phyloP scores from a whole-genome alignment of 2,888 invertebrate genomes.

The Tenthredo mesomela region DNA sequence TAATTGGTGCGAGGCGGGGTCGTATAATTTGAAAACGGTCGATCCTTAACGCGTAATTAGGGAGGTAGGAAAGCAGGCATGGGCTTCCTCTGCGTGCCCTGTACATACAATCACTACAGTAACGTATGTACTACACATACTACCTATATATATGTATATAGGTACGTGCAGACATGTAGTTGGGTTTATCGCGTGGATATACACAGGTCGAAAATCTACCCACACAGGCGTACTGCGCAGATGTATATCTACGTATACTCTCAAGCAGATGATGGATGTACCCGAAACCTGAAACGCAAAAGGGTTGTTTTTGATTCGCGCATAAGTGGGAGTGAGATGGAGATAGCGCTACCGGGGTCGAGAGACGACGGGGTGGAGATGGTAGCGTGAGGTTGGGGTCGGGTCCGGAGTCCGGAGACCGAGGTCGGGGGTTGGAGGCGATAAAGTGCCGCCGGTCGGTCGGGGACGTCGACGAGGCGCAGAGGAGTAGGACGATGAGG shows the following conservation, averaged over 20 bases:
- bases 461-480: conserved; percentile 41
- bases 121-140: background rate
- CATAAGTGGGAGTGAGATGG: conserved; percentile 10
- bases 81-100: background rate
- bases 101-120: conserved; percentile 21
- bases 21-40: conserved; percentile 47
- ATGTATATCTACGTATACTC: background rate
- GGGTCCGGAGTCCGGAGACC: background rate
- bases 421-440: conserved; percentile 42
- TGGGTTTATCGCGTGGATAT: background rate
- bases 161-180: background rate
- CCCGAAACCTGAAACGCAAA: conserved; percentile 35
- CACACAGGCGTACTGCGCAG: background rate
- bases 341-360: conserved; percentile 26
- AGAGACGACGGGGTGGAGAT: conserved; percentile 1
- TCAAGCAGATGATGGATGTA: conserved; percentile 29
- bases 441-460: conserved; percentile 50
- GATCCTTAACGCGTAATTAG: conserved; percentile 49
- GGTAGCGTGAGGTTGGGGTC: conserved; percentile 8
- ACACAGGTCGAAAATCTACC: background rate
- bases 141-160: background rate
- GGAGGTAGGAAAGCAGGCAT: conserved; percentile 22
- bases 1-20: conserved; percentile 32
- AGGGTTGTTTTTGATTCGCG: conserved; percentile 37
- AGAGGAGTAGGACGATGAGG: background rate